phyloP scores from a whole-genome alignment of 2,113 vertebrate species.

The Odobenus rosmarus region DNA sequence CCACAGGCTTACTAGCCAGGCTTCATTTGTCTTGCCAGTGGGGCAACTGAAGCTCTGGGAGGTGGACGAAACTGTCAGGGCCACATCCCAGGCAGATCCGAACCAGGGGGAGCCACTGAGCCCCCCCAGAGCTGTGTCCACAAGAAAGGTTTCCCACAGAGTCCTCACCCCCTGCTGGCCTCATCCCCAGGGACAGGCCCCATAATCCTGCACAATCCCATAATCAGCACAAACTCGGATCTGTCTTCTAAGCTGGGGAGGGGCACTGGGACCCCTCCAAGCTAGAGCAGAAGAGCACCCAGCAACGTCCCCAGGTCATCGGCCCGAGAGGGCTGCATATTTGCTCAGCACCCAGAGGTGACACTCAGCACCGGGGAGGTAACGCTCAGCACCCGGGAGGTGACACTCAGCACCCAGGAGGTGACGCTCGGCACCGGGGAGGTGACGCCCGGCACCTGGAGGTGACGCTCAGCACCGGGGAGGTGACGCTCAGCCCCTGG shows the following conservation, averaged over 20 bases:
- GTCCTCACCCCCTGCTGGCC: not conserved
- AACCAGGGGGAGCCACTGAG: not conserved
- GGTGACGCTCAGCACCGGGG: not conserved
- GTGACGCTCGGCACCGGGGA: not conserved
- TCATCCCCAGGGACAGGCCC: not conserved
- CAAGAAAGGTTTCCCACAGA: not conserved
- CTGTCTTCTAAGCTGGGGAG: not conserved
- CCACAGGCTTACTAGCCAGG: not conserved
- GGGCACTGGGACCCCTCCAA: not conserved
- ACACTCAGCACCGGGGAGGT: not conserved
- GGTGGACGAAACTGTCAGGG: not conserved
- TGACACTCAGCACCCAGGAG: not conserved
- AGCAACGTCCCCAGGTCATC: not conserved
- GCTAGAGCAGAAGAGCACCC: not conserved
- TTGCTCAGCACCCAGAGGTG: not conserved
- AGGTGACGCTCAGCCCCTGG: too few species aligned
- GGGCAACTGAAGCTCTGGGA: not conserved
- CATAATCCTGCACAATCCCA: not conserved
- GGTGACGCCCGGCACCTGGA: too few species aligned
- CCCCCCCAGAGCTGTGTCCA: not conserved
- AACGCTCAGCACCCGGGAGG: not conserved
- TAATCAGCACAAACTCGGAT: not conserved
- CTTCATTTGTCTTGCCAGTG: rapidly evolving
- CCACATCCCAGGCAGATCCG: not conserved
- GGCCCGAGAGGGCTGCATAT: too few species aligned